Base-by-base conservation (phyloP, 2,888 invertebrate genomes). In the Hyposoter dolosus region DNA sequence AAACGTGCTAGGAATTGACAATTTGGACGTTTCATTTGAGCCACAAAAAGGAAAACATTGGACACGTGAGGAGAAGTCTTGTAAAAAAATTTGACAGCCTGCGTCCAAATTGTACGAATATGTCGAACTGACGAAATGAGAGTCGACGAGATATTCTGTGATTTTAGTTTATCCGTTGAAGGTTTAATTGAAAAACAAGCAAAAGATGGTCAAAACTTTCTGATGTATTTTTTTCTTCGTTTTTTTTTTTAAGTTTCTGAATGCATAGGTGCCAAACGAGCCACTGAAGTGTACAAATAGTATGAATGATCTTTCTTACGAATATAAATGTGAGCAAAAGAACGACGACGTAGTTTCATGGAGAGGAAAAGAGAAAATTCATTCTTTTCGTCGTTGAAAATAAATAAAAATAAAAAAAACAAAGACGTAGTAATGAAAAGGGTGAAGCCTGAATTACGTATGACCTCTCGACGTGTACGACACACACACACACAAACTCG, bases 121-220 rank as follows among this genome's bases (percentile, higher is more conserved):
- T 66, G 47, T 75, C 60, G 60, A 68, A 71, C 28, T 53, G n/a
- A 74, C 56, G 66, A 75, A 19, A 75, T 28, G 72, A 87, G 83
- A 77, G 66, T 12, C 53, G 83, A 88, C 75, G 81, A 83, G 86
- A 88, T 65, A 81, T 86, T 87, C 91, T 91, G 92, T 91, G 91
- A 92, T 92, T 91, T 91, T 90, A 89, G 88, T 90, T 91, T 91
- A 90, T 82, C 56, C 71, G 68, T 84, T 78, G 66, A 50, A 17
- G 72, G 40, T 80, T 66, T 83, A 66, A 72, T 76, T 56, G 19
- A 50, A 69, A 75, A 45, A 71, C 12, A 56, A 75, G 19, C 47
- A 66, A 74, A 12, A 75, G 69, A 35, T 71, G 74, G 78, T 82
- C 23, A 32, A 69, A 65, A 56, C 69, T 60, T 10, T 50, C 50